Base-by-base conservation (phyloP, 2,888 invertebrate species). In the Amorpha juglandis region DNA sequence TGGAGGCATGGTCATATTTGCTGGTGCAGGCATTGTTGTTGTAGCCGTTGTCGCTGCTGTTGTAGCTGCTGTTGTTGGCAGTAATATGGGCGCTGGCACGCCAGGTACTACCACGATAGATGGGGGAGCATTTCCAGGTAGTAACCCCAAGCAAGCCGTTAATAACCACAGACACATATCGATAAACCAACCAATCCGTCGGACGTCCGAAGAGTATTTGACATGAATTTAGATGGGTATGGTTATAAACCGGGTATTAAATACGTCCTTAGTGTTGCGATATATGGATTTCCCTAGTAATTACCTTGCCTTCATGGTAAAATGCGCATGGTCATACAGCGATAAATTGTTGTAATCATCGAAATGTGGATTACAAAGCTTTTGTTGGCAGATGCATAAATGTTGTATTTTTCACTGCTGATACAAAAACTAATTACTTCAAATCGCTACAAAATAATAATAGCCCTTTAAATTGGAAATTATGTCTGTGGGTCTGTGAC, bases 301-400 rank as follows among this genome's bases (percentile, higher is more conserved):
- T 83, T 82, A 79, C 78, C n/a, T n/a, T 91, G 87, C 92, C 92
- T 93, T 93, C 92, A 92, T 92, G 92, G 86, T 88, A 71, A 86
- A 83, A 87, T 91, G 89, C 86, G 80, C 86, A 78, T 86, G 83
- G 82, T 83, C 82, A 84, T 58, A 80, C 78, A 80, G 89, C 87
- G 88, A 87, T 82, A 91, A 91, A 92, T 92, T 91, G 87, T 86
- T 81, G 90, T 89, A 91, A 92, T 91, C 88, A 90, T 78, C 84
- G 79, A 86, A 86, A 89, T 85, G 85, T 84, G 84, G 83, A 87
- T 89, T 84, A 88, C 85, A 86, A 88, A 90, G 87, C 85, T 79
- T 78, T 80, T 77, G 79, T 78, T 75, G 73, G 65, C 63, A 70
- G 64, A 48, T 48, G 38, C 47, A 35, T 76, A 78, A 75, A 80